These are phyloP conservation scores for Pangasianodon hypophthalmus DNA, from an alignment of 2,113 vertebrate genomes.

Conservation along the genomic window DNA sequence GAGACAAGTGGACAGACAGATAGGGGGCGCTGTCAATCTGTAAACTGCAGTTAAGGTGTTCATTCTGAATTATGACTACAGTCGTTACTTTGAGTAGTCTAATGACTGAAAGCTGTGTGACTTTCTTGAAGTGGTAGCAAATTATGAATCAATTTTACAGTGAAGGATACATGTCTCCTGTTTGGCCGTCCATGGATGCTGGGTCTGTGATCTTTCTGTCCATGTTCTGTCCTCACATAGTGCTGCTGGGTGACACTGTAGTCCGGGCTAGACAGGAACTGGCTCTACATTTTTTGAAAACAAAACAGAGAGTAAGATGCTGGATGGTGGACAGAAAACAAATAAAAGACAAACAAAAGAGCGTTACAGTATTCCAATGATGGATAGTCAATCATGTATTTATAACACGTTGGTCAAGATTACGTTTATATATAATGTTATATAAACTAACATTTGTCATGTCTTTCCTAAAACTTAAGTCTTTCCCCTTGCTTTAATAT, in stretches of 20 bases:
- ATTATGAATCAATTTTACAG: not conserved
- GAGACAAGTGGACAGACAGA: slow-evolving; percentile 76
- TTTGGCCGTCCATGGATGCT: slow-evolving; percentile 77
- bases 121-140: not conserved
- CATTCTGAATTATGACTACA: not conserved
- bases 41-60: slow-evolving; percentile 65
- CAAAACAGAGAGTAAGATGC: not conserved
- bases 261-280: slow-evolving; percentile 72
- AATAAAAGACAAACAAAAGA: not conserved
- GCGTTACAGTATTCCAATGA: not conserved
- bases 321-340: not conserved
- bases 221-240: slow-evolving; percentile 79
- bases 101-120: not conserved
- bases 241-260: slow-evolving; percentile 77
- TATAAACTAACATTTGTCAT: not conserved
- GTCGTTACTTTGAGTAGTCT: not conserved
- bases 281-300: slow-evolving; percentile 61
- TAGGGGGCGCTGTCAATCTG: slow-evolving; percentile 82
- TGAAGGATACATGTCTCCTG: slow-evolving; percentile 82
- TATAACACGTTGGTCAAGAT: not conserved
- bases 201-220: slow-evolving; percentile 78
- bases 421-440: not conserved
- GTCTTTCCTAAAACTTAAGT: not conserved
- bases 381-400: not conserved
- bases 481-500: not conserved